A percentile compares a stretch with the other conserved stretches of the same genome.
Conservation (phyloP, 2,113 vertebrate species). For the Antechinus stuartii region DNA sequence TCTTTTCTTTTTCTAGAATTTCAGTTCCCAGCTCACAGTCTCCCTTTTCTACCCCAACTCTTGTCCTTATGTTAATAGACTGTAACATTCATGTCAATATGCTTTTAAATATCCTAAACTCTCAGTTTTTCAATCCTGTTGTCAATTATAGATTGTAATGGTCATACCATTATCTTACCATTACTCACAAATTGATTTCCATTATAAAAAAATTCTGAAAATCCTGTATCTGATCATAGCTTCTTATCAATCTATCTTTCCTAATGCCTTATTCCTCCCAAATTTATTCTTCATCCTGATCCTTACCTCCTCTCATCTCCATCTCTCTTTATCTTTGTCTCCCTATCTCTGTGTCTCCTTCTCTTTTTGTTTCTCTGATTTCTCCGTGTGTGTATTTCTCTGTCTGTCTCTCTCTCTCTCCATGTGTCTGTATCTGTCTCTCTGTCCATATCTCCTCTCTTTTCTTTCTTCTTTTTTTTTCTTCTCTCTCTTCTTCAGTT, state of each 20-base stretch:
- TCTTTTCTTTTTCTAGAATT: not conserved
- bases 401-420: too few relatives aligned
- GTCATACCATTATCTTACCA: not conserved
- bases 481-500: not conserved
- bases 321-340: too few relatives aligned
- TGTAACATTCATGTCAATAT: not conserved
- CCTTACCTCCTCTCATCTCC: not conserved
- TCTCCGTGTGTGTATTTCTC: not conserved
- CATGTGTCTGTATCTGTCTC: too few relatives aligned
- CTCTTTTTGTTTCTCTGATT: too few relatives aligned
- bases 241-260: not conserved
- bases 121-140: not conserved
- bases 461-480: fast-evolving
- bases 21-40: not conserved
- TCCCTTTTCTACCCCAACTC: not conserved
- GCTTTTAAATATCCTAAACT: not conserved
- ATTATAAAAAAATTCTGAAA: not conserved
- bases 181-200: not conserved
- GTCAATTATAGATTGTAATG: not conserved
- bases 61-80: not conserved
- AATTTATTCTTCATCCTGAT: not conserved
- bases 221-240: not conserved
- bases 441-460: too few relatives aligned
- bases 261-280: not conserved
- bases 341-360: too few relatives aligned